These are phyloP conservation scores for Pseudoips prasinana DNA, from an alignment of 2,888 invertebrate genomes.

Conservation along the genomic window DNA sequence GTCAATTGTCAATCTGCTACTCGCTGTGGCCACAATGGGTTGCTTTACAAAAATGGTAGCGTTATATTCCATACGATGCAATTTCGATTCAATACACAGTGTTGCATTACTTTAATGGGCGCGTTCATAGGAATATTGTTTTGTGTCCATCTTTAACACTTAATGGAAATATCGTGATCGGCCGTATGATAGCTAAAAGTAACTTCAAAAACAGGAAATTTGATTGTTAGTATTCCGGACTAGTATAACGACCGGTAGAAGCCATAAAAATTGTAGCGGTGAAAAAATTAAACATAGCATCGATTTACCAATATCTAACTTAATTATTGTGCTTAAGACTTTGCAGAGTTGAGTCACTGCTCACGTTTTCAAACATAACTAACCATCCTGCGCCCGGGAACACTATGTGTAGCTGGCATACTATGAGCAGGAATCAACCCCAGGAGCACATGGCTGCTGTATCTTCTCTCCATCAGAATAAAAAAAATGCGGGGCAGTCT, in stretches of 20 bases:
- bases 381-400: too few species aligned
- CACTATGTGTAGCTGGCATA: too few species aligned
- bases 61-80: conserved; percentile 34
- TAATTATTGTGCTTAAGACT: too few species aligned
- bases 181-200: conserved; percentile 29
- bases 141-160: conserved; percentile 26
- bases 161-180: conserved; percentile 34
- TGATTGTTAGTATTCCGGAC: conserved; percentile 14
- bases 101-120: conserved; percentile 31
- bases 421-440: too few species aligned
- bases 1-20: conserved; percentile 55
- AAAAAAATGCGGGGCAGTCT: too few species aligned
- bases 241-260: conserved; percentile 1
- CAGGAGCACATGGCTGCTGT: too few species aligned
- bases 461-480: too few species aligned
- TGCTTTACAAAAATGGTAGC: conserved; percentile 57
- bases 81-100: conserved; percentile 41
- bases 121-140: conserved; percentile 35
- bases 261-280: conserved; percentile 11
- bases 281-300: too few species aligned
- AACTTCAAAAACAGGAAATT: conserved; percentile 11
- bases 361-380: too few species aligned
- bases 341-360: too few species aligned
- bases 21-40: conserved; percentile 56
- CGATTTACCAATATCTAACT: too few species aligned